Base-by-base conservation (phyloP, 2,113 vertebrate genomes). In the Nesospiza acunhae region DNA sequence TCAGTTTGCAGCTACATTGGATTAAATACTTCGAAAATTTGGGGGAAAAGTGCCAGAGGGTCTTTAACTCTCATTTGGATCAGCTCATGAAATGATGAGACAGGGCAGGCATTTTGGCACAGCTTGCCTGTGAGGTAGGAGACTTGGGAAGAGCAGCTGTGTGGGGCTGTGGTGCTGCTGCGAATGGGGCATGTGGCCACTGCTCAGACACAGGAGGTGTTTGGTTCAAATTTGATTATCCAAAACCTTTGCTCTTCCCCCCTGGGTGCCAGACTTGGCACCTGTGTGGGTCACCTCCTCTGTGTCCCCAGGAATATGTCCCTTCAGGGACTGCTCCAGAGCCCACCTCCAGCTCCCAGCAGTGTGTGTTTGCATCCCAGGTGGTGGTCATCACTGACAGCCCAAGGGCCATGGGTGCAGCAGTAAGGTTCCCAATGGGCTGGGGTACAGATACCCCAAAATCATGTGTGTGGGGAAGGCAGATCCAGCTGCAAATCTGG, bases 291-390 rank as follows among this genome's bases (percentile, higher is more conserved):
- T 33, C 12, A 22, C 35, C 26, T 79, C 19, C 39, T 47, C 0
- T 30, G 19, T n/a, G 27, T 31, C 58, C 17, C 7, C 17, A 26
- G 0, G 0, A 11, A 7, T 33, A 2, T 24, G 37, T 50, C 27
- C 27, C 59, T 50, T 41, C 58, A 39, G 42, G 16, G 47, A 3
- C 9, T 83, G 35, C 44, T 31, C 33, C 44, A 39, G 35, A 42
- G 27, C 26, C 30, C 2, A 0, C 11, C 58, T 27, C 33, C 15
- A 76, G 18, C 27, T 83, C 67, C 23, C 30, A 76, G 56, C 33
- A 42, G 18, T 1, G 23, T 39, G 26, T 60, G 19, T n/a, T 6
- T 53, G 50, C 31, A 31, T 53, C 13, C 26, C 0, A 0, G n/a
- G 11, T 5, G 30, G 10, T 13, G 3, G 8, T 37, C 50, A 22